Evolutionary conservation across 2,113 vertebrate genomes (phyloP).

Genomic region (Corythornis madagascariensis): DNA sequence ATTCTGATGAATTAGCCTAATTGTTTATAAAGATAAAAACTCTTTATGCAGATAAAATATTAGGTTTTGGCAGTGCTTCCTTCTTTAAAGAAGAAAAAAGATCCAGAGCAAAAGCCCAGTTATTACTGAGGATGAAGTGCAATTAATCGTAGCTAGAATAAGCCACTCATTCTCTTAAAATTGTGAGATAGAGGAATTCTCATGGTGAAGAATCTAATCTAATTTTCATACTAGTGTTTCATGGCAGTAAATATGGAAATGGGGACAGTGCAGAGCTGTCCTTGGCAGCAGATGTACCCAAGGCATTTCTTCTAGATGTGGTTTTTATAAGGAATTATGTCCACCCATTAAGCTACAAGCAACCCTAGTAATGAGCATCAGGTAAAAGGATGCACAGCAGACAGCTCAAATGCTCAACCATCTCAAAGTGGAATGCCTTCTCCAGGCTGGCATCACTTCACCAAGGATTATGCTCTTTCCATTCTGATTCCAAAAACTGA

Average conservation of each 20-base stretch:
- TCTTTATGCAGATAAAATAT: neutral
- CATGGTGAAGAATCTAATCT: neutral
- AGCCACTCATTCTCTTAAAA: neutral
- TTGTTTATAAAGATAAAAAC: neutral
- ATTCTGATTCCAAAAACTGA: neutral
- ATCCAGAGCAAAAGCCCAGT: neutral
- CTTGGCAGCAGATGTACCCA: neutral
- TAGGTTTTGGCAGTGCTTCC: neutral
- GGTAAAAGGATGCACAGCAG: neutral
- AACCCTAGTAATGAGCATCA: neutral
- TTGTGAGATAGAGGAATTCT: neutral
- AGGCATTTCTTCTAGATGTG: neutral
- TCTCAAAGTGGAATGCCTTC: neutral
- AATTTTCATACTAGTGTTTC: neutral
- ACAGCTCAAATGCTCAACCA: neutral
- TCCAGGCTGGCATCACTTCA: neutral
- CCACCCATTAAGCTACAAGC: neutral
- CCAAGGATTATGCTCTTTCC: neutral
- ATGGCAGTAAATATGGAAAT: neutral
- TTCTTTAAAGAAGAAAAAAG: neutral
- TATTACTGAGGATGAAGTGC: neutral
- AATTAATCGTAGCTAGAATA: neutral
- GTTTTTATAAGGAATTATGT: neutral
- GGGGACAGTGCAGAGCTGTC: neutral
- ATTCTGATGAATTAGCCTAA: neutral